phyloP scores from a whole-genome alignment of 2,113 vertebrate species.

The Chlamydotis undulata region DNA sequence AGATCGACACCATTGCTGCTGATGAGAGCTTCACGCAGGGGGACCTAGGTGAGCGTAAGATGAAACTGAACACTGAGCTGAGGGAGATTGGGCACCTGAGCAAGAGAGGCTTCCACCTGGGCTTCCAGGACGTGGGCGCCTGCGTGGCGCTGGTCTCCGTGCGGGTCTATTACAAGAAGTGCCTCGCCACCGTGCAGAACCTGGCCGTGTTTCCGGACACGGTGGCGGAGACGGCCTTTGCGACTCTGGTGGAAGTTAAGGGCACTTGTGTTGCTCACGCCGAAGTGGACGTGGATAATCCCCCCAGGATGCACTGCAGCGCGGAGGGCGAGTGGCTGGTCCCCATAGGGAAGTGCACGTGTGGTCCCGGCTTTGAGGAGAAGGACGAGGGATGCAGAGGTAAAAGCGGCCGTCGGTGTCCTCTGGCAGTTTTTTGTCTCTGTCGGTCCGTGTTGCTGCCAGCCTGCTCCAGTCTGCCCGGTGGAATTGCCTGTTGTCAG shows the following conservation, averaged over 20 bases:
- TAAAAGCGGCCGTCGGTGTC: conserved; percentile 56
- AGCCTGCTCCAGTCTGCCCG: background rate
- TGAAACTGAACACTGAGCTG: conserved; percentile 98
- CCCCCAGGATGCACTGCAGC: conserved; percentile 96
- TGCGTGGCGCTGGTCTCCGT: conserved; percentile 95
- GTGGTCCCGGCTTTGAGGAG: conserved; percentile 93
- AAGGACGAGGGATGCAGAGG: conserved; percentile 92
- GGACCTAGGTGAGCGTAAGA: conserved; percentile 94
- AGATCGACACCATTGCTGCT: conserved; percentile 94
- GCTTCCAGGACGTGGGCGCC: conserved; percentile 95
- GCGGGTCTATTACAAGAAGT: conserved; percentile 95
- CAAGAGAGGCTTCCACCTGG: conserved; percentile 92
- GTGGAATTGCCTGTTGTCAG: background rate
- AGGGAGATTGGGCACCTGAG: conserved; percentile 93
- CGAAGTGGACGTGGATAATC: conserved; percentile 86
- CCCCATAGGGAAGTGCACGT: conserved; percentile 93
- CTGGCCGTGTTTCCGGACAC: conserved; percentile 92
- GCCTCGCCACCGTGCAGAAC: conserved; percentile 87
- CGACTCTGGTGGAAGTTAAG: conserved; percentile 92
- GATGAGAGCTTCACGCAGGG: conserved; percentile 98
- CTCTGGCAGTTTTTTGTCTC: background rate
- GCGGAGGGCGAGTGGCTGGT: conserved; percentile 97
- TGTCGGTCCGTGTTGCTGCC: background rate
- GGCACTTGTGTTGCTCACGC: conserved; percentile 91
- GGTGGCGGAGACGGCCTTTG: conserved; percentile 89